A percentile compares a stretch with the other conserved stretches of the same genome.
phyloP scores from a whole-genome alignment of 92 coral and sea anemone species.

The Zoanthus gigantus region DNA sequence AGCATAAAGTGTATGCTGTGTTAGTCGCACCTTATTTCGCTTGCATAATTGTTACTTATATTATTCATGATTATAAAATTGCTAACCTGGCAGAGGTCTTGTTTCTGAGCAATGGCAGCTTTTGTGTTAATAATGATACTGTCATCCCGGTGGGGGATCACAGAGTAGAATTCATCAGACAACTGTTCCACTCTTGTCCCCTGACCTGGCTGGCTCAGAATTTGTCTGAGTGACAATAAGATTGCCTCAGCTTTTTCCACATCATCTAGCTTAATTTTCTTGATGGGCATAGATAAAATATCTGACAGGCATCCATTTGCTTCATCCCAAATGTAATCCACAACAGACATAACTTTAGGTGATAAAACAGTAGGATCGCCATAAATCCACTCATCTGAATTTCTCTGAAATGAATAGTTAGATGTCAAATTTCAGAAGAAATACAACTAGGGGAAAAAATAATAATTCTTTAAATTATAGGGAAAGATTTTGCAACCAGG shows the following conservation, averaged over 20 bases:
- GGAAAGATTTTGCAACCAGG: too few relatives aligned
- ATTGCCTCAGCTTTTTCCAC: conserved; percentile 93
- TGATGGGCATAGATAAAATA: conserved; percentile 73
- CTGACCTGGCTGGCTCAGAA: conserved; percentile 46
- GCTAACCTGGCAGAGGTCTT: conserved; percentile 93
- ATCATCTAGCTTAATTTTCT: conserved; percentile 79
- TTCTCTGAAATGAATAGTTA: conserved; percentile 46
- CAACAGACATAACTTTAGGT: conserved; percentile 73
- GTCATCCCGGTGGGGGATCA: conserved; percentile 73
- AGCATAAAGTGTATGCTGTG: too few relatives aligned
- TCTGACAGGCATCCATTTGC: conserved; percentile 84
- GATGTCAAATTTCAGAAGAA: too few relatives aligned
- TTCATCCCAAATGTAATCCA: conserved; percentile 90
- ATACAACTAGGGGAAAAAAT: too few relatives aligned
- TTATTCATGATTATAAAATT: background rate
- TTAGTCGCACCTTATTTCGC: too few relatives aligned
- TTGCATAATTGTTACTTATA: background rate
- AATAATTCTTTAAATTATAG: too few relatives aligned
- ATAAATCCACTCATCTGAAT: conserved; percentile 45
- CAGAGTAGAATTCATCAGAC: conserved; percentile 83
- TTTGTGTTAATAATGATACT: conserved; percentile 56
- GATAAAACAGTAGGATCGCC: conserved; percentile 71
- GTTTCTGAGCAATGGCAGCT: conserved; percentile 85
- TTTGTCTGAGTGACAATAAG: conserved; percentile 70
- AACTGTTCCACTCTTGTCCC: conserved; percentile 48